Base-by-base conservation (phyloP, 2,797 vertebrate species). In the Anniella stebbinsi region DNA sequence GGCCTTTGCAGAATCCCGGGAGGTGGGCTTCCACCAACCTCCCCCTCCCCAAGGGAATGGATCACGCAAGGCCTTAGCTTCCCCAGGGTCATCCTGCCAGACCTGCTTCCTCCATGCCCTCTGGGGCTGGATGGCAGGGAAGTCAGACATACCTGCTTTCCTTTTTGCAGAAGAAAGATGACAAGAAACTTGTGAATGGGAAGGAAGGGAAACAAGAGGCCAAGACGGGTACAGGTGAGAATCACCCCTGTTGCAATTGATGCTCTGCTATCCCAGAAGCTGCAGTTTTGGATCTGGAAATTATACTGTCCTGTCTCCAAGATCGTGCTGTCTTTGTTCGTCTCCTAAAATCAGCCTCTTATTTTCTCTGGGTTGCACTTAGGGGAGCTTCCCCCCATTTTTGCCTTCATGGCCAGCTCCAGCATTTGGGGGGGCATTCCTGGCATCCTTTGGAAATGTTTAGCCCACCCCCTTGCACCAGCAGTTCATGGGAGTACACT, bases 111-210 rank as follows among this genome's bases (percentile, higher is more conserved):
- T 60, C 66, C n/a, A 1, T 57, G n/a, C 17, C 45, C 30, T 57
- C 69, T 18, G 38, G 25, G 36, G 13, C 28, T 45, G 63, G 63
- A 18, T 60, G 72, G 6, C 12, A 69, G 12, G 13, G 7, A n/a
- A 21, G 7, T 87, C n/a, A 28, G 9, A 30, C n/a, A 67, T 25
- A 80, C 57, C 81, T 94, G 36, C 38, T 66, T 86, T 36, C 95
- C 90, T 94, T 75, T 91, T 73, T 93, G 83, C 95, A 97, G 96
- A 97, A 97, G 93, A 98, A 97, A 85, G 97, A 96, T 0, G 97
- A 97, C 54, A 96, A 96, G 91, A 96, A 96, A 86, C 89, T 94
- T 72, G 9, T 97, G 86, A 97, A 97, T 0, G 97, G 97, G 45
- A 98, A 97, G 91, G 95, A 96, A 0, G 92, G 91, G 0, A 92